A percentile compares a stretch with the other conserved stretches of the same genome.
Conservation (phyloP, 2,797 vertebrate genomes). For the Phoeniculus purpureus region DNA sequence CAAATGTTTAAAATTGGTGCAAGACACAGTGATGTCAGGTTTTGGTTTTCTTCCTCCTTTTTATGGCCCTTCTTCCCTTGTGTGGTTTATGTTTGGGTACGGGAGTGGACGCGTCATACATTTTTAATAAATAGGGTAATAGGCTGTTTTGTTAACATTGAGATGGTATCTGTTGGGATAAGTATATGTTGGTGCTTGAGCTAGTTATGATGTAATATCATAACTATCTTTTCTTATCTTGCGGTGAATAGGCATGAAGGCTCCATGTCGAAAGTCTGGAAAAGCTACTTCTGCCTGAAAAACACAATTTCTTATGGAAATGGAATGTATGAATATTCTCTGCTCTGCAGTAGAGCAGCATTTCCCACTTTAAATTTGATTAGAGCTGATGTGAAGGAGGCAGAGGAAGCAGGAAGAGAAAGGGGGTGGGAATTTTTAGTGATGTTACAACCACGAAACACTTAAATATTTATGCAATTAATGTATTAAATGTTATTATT, state of each 20-base stretch:
- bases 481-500: not conserved
- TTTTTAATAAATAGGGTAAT: conserved; percentile 62
- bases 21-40: not conserved
- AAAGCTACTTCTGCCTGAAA: conserved; percentile 62
- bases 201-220: not conserved
- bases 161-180: conserved; percentile 38
- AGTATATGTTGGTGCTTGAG: conserved; percentile 2
- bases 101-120: not conserved
- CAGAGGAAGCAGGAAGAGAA: conserved; percentile 12
- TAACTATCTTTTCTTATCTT: conserved; percentile 56
- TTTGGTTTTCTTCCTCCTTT: not conserved
- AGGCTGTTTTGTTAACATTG: conserved; percentile 15
- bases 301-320: conserved; percentile 47
- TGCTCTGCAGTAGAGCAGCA: conserved; percentile 15
- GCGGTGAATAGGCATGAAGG: conserved; percentile 35
- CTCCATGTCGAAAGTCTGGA: conserved; percentile 60
- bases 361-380: conserved; percentile 55
- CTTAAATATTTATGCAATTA: conserved; percentile 14
- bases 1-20: accelerated
- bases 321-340: conserved; percentile 13
- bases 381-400: conserved; percentile 23
- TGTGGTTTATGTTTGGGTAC: not conserved
- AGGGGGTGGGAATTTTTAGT: not conserved
- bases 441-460: not conserved
- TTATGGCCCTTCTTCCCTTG: not conserved